Evolutionary conservation across 2,113 vertebrate species (phyloP).

Genomic region (Bubo bubo): DNA sequence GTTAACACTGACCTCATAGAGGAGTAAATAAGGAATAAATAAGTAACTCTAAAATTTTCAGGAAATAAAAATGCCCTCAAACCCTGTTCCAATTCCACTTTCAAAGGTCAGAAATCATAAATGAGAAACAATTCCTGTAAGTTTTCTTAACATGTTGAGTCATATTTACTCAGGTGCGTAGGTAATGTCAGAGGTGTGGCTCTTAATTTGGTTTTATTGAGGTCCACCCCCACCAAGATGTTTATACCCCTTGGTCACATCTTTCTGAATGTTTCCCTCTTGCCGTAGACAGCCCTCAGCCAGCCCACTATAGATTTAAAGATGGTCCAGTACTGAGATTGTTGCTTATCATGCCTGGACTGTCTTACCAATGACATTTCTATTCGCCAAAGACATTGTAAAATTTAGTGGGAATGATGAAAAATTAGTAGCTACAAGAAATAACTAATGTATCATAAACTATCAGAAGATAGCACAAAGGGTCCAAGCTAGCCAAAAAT

Average conservation of each 20-base stretch:
- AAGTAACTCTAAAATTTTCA: background rate
- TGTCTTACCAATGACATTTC: background rate
- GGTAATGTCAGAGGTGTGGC: background rate
- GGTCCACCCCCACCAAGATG: background rate
- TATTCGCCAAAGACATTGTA: background rate
- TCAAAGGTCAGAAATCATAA: background rate
- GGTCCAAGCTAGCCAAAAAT: background rate
- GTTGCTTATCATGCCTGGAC: background rate
- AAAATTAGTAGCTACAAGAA: background rate
- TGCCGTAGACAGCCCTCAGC: background rate
- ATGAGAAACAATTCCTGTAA: background rate
- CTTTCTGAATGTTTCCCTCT: background rate
- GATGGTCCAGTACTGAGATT: background rate
- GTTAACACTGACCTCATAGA: background rate
- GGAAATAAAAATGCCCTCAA: background rate
- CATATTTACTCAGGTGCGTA: background rate
- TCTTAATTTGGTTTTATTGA: background rate
- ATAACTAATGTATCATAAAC: background rate
- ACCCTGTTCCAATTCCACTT: background rate
- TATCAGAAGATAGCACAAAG: background rate
- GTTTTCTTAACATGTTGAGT: fast-evolving
- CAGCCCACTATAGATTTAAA: background rate
- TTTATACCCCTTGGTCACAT: background rate
- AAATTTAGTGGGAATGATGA: background rate
- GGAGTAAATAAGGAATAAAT: background rate